Evolutionary conservation across 2,113 vertebrate genomes (phyloP), one percentile per base, ranked within the genome.

Genomic region (Aspiorhynchus laticeps): DNA sequence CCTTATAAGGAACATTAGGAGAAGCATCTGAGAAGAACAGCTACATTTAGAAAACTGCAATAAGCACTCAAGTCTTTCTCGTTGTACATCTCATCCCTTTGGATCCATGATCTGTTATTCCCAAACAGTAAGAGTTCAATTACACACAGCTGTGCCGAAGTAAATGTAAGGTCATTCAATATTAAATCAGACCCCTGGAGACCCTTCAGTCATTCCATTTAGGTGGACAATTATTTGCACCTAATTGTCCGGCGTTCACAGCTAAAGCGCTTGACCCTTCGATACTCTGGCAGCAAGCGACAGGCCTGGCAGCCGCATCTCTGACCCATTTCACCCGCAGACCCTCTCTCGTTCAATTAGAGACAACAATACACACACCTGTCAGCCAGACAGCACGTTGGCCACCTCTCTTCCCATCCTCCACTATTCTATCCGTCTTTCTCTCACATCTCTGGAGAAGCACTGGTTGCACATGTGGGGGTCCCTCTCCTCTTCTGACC

Each of bases 311-410:
- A 61, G 19, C 33, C n/a, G 26, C 61, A 76, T 84, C 56, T 90
- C 90, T 80, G 87, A 77, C 80, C 67, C 65, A 15, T 48, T 33
- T 86, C 46, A 31, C 88, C 80, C 28, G 26, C 65, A 86, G 88
- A 83, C 87, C 90, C 89, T 82, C 88, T 88, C 89, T 88, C 87
- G 80, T 87, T 33, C 86, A 90, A 92, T 91, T 88, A 90, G 81
- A 61, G 84, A 63, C 83, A 90, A 89, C 80, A 71, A 84, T 89
- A 87, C 77, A 90, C 87, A 90, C 81, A 90, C 87, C 90, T 91
- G 87, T 80, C 87, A 90, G 59, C 67, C 36, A 63, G 31, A 43
- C 33, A 26, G 24, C 53, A 63, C 12, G 14, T 7, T 80, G 36
- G 80, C 43, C 61, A 67, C 17, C 28, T 77, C 24, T 12, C 36